Evolutionary conservation across 2,797 vertebrate species (phyloP).

Genomic region (Notolepis coatsorum): DNA sequence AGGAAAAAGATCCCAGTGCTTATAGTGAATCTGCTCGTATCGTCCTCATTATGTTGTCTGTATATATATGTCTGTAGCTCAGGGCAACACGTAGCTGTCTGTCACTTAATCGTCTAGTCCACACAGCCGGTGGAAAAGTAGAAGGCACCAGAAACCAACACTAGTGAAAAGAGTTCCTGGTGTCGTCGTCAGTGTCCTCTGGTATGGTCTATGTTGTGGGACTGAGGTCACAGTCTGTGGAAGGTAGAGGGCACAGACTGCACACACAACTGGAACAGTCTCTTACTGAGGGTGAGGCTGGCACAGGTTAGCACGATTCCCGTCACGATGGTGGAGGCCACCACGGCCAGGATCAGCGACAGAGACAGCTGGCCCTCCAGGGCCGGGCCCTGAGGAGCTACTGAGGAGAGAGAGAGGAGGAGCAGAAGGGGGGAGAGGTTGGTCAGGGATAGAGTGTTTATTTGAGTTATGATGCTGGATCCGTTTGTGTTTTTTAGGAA

Average conservation of each 20-base stretch:
- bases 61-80: neutral
- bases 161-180: conserved; percentile 22
- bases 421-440: neutral
- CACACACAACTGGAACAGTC: conserved; percentile 77
- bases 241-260: conserved; percentile 80
- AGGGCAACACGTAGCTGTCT: conserved; percentile 4
- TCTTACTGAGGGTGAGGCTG: conserved; percentile 89
- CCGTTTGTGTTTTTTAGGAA: neutral
- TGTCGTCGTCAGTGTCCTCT: conserved; percentile 30
- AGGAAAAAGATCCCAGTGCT: conserved; percentile 1
- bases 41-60: conserved; percentile 25
- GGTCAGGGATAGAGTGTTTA: neutral
- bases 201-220: conserved; percentile 21
- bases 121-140: conserved; percentile 8
- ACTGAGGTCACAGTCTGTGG: conserved; percentile 76
- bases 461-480: neutral
- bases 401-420: conserved; percentile 20
- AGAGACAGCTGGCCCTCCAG: conserved; percentile 79
- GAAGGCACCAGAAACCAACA: conserved; percentile 12
- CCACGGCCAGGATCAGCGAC: conserved; percentile 85
- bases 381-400: conserved; percentile 64
- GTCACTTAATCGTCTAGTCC: neutral
- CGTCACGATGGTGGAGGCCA: conserved; percentile 84
- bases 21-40: conserved; percentile 34
- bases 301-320: conserved; percentile 85